Conservation (phyloP, 2,797 vertebrate species). For the Rhodeus uyekii region DNA sequence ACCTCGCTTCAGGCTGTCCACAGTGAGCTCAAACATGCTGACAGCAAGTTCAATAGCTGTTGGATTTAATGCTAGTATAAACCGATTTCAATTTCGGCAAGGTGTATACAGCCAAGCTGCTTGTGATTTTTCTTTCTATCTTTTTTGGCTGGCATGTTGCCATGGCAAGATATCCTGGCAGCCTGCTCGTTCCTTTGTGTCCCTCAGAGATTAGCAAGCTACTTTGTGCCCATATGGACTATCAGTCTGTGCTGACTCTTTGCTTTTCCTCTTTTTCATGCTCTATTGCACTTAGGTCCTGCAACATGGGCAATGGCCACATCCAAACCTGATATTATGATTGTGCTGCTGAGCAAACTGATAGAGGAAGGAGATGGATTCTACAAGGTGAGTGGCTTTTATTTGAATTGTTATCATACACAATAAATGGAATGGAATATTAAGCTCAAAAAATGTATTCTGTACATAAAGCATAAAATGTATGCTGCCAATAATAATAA, state of each 20-base stretch:
- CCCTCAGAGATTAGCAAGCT: conserved; percentile 13
- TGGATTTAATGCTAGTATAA: conserved; percentile 2
- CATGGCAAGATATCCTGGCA: conserved; percentile 21
- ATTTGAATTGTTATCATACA: not conserved
- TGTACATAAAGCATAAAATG: not conserved
- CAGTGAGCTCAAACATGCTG: not conserved
- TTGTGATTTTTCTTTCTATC: not conserved
- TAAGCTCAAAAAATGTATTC: not conserved
- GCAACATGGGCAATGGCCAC: conserved; percentile 99
- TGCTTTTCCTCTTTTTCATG: conserved; percentile 78
- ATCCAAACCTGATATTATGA: conserved; percentile 98
- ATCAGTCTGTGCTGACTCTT: conserved; percentile 60
- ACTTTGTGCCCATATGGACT: not conserved
- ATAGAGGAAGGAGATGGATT: conserved; percentile 97
- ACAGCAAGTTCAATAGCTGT: conserved; percentile 11
- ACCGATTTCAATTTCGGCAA: conserved; percentile 1
- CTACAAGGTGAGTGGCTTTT: conserved; percentile 86
- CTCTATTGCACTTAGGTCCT: conserved; percentile 86
- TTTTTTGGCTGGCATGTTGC: conserved; percentile 3
- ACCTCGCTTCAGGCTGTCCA: conserved; percentile 6
- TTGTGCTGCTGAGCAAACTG: conserved; percentile 97
- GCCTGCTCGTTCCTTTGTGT: conserved; percentile 4
- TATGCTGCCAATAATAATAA: not conserved
- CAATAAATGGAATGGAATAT: not conserved
- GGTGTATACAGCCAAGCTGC: not conserved